Base-by-base conservation (phyloP, 1,140 invertebrate genomes). In the Microplitis demolitor region DNA sequence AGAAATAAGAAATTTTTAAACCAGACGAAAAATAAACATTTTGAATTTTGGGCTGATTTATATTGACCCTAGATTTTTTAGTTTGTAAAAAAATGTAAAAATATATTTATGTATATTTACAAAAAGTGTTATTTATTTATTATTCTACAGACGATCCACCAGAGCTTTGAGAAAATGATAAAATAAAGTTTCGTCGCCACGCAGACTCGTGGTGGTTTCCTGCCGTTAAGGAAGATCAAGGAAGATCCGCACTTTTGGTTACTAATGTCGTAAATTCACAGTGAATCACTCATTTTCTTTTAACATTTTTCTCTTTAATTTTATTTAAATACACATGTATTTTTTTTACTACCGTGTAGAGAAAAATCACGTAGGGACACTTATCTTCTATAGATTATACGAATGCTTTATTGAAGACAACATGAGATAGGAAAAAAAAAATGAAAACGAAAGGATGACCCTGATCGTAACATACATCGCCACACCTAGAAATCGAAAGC, bases 141-240 rank as follows among this genome's bases (percentile, higher is more conserved):
- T 64, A 64, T 64, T 64, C 16, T 35, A 13, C 33, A n/a, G 34
- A 35, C 60, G 60, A 6, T 37, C 24, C 8, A 9, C 60, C 14
- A 35, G 8, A 45, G 39, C 5, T 6, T 6, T 9, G 39, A 45
- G 39, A 45, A 45, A 45, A 45, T 6, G 39, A 45, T 9, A 45
- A 45, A 45, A 14, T 45, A 3, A 31, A 37, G 8, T 62, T 3
- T 37, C 24, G 62, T 64, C 62, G 62, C 62, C 62, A 64, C 62
- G 62, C 62, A 14, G 62, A 50, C 62, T 64, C 62, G 62, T 64
- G 39, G 62, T 64, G 62, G 62, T 64, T 64, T 64, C 62, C 62
- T 24, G 62, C 39, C 37, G 39, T 37, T 14, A 16, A 6, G 31
- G 34, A 58, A 39, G 35, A 62, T 62, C 60, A 64, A 35, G 39